Conservation (phyloP, 2,888 invertebrate genomes). For the Cephus runcator region DNA sequence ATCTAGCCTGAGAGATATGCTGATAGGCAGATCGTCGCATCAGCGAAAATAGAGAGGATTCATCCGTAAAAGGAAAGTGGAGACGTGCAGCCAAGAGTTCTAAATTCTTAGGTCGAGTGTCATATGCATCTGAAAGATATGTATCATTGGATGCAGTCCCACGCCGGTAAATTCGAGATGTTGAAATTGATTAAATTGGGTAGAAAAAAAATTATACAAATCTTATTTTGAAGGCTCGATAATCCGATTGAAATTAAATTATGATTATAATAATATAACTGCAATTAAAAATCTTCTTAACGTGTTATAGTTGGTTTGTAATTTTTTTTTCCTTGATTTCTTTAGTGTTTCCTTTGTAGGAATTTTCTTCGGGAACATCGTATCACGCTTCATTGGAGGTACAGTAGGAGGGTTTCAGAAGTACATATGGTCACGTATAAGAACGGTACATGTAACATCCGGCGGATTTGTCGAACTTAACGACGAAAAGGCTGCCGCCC, state of each 20-base stretch:
- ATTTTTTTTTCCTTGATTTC: not conserved
- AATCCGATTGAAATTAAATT: not conserved
- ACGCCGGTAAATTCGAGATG: not conserved
- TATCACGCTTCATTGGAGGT: not conserved
- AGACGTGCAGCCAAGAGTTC: not conserved
- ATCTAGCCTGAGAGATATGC: not conserved
- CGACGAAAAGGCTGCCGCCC: not conserved
- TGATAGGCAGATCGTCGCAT: not conserved
- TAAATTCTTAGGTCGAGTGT: not conserved
- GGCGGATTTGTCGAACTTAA: not conserved
- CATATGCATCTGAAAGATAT: not conserved
- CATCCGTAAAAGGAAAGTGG: not conserved
- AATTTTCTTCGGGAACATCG: not conserved
- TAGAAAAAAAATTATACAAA: too few relatives aligned
- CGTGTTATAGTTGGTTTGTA: not conserved
- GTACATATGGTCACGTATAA: not conserved
- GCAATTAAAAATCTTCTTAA: not conserved
- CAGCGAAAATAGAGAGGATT: not conserved
- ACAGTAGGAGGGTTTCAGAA: not conserved
- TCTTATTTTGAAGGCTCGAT: not conserved
- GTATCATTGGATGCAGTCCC: not conserved
- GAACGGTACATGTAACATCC: not conserved
- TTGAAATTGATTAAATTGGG: not conserved
- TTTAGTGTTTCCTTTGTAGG: not conserved
- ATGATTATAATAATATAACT: not conserved